These are phyloP conservation scores for Drosophila engyochracea DNA, from an alignment of 2,888 invertebrate genomes.

Conservation along the genomic window DNA sequence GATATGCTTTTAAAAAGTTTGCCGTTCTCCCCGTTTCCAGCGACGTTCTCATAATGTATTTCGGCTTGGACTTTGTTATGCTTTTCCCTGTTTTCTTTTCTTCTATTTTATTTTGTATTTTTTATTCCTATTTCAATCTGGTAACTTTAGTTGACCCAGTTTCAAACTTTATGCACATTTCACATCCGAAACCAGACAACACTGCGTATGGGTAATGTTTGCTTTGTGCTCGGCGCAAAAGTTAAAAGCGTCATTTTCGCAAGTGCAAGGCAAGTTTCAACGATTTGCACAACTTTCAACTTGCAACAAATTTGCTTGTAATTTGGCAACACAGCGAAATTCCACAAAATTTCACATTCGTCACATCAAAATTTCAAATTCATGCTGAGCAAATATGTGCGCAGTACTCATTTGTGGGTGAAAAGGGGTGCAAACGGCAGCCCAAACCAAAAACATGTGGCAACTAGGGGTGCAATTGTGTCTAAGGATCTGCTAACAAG, in stretches of 20 bases:
- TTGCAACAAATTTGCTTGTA: conserved; percentile 69
- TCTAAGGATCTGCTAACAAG: conserved; percentile 59
- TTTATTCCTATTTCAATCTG: conserved; percentile 13
- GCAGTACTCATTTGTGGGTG: neutral
- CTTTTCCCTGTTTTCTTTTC: conserved; percentile 8
- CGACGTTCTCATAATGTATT: conserved; percentile 5
- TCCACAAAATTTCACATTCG: conserved; percentile 19
- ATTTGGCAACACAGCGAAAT: conserved; percentile 50
- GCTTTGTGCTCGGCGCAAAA: conserved; percentile 35
- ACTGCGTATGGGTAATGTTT: conserved; percentile 72
- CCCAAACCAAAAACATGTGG: conserved; percentile 48
- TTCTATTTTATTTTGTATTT: neutral
- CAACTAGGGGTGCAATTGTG: conserved; percentile 38
- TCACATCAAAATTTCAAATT: conserved; percentile 45
- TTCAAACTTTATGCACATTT: conserved; percentile 60
- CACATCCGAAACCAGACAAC: conserved; percentile 60
- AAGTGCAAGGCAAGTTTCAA: conserved; percentile 12
- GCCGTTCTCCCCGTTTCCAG: neutral
- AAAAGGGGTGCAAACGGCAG: conserved; percentile 29
- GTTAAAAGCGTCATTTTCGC: conserved; percentile 45
- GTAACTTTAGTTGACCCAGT: conserved; percentile 61
- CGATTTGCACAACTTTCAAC: conserved; percentile 28
- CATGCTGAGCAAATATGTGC: conserved; percentile 47
- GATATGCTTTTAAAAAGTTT: conserved; percentile 53
- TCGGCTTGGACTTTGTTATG: conserved; percentile 36